Percentiles rank a stretch among this genome's conserved stretches.
Evolutionary conservation across 2,888 invertebrate species (phyloP).

Genomic region (Tenthredo amoena): DNA sequence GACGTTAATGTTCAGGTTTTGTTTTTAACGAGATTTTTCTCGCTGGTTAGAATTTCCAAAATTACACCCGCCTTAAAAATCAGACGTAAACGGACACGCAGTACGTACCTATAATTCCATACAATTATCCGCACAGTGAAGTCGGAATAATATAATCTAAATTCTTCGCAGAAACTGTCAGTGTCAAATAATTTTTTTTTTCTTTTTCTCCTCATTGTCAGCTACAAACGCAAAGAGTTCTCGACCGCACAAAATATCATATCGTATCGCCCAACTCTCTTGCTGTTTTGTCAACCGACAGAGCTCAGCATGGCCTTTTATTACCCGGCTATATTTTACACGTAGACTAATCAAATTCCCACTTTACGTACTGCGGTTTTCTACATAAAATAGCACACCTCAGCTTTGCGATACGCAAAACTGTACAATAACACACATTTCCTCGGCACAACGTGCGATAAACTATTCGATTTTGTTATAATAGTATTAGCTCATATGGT

Average conservation of each 20-base stretch:
- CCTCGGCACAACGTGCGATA: neutral
- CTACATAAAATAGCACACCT: neutral
- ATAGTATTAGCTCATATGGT: neutral
- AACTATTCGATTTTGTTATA: neutral
- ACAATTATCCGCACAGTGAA: neutral
- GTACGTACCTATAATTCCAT: neutral
- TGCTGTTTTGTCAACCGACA: neutral
- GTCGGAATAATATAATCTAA: neutral
- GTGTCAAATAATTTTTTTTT: neutral
- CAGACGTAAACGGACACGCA: neutral
- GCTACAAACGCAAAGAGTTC: no score
- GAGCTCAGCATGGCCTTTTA: neutral
- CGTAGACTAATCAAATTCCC: slow-evolving; percentile 27
- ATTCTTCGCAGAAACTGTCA: neutral
- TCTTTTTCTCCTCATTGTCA: neutral
- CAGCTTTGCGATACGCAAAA: neutral
- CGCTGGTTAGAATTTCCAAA: neutral
- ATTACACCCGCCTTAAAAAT: neutral
- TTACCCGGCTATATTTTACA: slow-evolving; percentile 11
- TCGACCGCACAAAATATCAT: neutral
- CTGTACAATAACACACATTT: neutral
- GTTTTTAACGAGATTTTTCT: slow-evolving; percentile 29
- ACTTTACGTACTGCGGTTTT: neutral
- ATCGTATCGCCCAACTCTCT: neutral
- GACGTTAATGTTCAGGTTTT: neutral